Conservation (phyloP, 1,140 invertebrate genomes). For the Caenorhabditis briggsae region DNA sequence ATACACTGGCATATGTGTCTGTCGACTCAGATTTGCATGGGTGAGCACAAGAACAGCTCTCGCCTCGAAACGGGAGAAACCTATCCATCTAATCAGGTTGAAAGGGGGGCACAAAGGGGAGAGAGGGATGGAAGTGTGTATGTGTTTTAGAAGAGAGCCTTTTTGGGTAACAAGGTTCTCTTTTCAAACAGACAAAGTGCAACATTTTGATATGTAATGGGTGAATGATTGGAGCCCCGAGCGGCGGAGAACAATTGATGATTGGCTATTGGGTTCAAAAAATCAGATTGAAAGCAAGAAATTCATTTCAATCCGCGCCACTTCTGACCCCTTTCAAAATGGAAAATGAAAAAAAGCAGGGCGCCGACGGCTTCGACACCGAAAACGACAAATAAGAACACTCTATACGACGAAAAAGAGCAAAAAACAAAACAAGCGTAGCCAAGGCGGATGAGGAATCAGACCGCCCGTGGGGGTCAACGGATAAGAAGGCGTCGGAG, state of each 20-base stretch:
- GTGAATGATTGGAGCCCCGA: not conserved
- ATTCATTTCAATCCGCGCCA: constrained; percentile 28
- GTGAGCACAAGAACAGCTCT: constrained; percentile 51
- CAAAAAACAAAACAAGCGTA: not conserved
- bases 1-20: not conserved
- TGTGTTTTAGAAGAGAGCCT: constrained; percentile 1
- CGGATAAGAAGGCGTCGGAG: not conserved
- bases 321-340: not conserved
- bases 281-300: not conserved
- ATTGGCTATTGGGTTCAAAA: not conserved
- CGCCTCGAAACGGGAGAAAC: not conserved
- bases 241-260: not conserved
- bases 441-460: too few relatives aligned
- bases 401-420: constrained; percentile 2
- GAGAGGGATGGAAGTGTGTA: not conserved
- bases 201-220: not conserved
- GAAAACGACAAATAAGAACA: constrained; percentile 51
- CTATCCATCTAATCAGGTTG: constrained; percentile 33
- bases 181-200: constrained; percentile 20
- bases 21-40: constrained; percentile 41
- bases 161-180: constrained; percentile 16
- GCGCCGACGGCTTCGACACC: constrained; percentile 20
- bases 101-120: not conserved
- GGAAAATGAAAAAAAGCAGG: constrained; percentile 41
- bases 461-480: not conserved